Conservation (phyloP, 1,140 invertebrate species). For the Trinorchestia longiramus region DNA sequence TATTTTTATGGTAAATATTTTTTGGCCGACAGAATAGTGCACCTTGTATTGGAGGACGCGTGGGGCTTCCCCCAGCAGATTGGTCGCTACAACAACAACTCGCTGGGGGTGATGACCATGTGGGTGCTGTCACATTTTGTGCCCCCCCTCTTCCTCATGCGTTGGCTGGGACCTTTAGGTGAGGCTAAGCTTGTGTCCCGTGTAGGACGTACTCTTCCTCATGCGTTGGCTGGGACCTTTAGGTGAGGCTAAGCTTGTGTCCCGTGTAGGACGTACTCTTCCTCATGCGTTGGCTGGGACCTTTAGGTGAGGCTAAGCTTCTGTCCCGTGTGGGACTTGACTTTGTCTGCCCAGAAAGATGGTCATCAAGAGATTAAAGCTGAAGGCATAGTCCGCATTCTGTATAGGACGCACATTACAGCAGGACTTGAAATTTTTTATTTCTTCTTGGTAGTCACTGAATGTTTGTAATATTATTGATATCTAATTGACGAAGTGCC, state of each 20-base stretch:
- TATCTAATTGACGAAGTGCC: too few species aligned
- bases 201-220: neutral
- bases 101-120: conserved; percentile 83
- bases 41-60: conserved; percentile 94
- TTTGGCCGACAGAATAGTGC: conserved; percentile 77
- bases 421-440: too few species aligned
- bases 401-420: too few species aligned
- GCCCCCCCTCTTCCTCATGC: conserved; percentile 92
- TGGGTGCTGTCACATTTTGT: conserved; percentile 84
- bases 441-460: too few species aligned
- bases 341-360: too few species aligned
- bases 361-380: too few species aligned
- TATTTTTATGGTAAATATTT: neutral
- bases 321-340: neutral
- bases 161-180: conserved; percentile 91
- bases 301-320: neutral
- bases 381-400: too few species aligned
- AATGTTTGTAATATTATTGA: too few species aligned
- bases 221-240: neutral
- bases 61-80: conserved; percentile 94
- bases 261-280: neutral
- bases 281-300: neutral
- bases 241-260: neutral
- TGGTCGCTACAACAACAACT: conserved; percentile 76
- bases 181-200: conserved; percentile 61